phyloP scores from a whole-genome alignment of 2,888 invertebrate genomes.

The Mechanitis messenoides region DNA sequence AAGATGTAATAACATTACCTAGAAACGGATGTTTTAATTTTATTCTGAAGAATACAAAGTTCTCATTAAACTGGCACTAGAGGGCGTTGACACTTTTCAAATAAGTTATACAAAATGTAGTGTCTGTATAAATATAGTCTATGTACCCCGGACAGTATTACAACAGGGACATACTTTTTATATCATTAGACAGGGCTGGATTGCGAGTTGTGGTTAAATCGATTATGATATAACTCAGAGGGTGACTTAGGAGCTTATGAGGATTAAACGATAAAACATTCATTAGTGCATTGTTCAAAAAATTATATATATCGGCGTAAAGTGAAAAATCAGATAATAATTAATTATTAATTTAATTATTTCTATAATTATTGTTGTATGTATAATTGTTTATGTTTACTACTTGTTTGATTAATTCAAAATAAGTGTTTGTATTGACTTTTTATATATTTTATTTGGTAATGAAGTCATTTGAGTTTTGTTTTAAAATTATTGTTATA shows the following conservation, averaged over 20 bases:
- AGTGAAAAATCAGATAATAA: no score
- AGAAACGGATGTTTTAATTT: no score
- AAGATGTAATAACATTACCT: no score
- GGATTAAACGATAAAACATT: constrained; percentile 17
- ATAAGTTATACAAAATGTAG: background rate
- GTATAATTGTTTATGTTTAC: background rate
- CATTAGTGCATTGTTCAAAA: background rate
- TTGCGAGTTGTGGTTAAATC: constrained; percentile 62
- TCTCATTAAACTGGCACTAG: no score
- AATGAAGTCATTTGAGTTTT: no score
- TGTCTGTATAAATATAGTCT: constrained; percentile 42
- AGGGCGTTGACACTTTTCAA: background rate
- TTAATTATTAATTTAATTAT: no score
- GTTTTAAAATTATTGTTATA: no score
- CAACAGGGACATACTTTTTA: constrained; percentile 73
- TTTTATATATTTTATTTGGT: no score
- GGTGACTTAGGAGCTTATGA: constrained; percentile 30
- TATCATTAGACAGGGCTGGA: constrained; percentile 69
- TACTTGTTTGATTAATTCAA: background rate
- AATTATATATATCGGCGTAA: no score
- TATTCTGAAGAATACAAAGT: no score
- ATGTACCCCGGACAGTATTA: constrained; percentile 49
- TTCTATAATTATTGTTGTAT: no score
- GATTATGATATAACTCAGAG: constrained; percentile 46
- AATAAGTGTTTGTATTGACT: no score